Evolutionary conservation across 2,888 invertebrate genomes (phyloP).

Genomic region (Reticulitermes lucifugus): DNA sequence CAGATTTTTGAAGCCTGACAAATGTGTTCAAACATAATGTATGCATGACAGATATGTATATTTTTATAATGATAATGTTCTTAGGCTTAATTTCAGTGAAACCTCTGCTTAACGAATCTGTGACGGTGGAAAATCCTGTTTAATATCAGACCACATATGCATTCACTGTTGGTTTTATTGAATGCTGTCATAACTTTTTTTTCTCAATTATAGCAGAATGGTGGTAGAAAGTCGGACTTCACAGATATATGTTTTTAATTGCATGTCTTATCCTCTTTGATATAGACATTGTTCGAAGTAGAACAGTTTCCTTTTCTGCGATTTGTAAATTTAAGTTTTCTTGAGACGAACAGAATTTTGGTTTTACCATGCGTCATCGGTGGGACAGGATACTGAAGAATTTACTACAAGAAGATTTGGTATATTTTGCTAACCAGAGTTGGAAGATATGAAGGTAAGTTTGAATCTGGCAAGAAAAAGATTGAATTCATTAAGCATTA

Average conservation of each 20-base stretch:
- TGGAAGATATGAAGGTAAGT: conserved; percentile 39
- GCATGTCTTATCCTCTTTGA: conserved; percentile 10
- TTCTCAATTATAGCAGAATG: background rate
- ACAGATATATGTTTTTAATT: conserved; percentile 21
- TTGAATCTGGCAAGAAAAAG: background rate
- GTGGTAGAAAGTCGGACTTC: conserved; percentile 22
- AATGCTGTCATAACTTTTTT: conserved; percentile 19
- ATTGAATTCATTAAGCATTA: background rate
- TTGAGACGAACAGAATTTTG: conserved; percentile 7
- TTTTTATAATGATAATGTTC: background rate
- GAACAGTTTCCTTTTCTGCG: conserved; percentile 9
- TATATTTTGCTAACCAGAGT: conserved; percentile 16
- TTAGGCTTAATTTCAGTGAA: conserved; percentile 42
- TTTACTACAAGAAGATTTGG: conserved; percentile 36
- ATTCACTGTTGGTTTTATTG: conserved; percentile 19
- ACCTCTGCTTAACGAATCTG: conserved; percentile 51
- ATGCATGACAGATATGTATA: background rate
- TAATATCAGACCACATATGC: conserved; percentile 30
- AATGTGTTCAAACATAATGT: background rate
- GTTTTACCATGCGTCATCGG: conserved; percentile 22
- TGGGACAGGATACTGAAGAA: conserved; percentile 21
- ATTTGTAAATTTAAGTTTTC: conserved; percentile 32
- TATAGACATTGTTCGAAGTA: background rate
- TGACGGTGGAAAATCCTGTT: background rate
- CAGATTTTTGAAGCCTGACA: background rate